phyloP scores from a whole-genome alignment of 2,113 vertebrate species.

The Cinclus cinclus region DNA sequence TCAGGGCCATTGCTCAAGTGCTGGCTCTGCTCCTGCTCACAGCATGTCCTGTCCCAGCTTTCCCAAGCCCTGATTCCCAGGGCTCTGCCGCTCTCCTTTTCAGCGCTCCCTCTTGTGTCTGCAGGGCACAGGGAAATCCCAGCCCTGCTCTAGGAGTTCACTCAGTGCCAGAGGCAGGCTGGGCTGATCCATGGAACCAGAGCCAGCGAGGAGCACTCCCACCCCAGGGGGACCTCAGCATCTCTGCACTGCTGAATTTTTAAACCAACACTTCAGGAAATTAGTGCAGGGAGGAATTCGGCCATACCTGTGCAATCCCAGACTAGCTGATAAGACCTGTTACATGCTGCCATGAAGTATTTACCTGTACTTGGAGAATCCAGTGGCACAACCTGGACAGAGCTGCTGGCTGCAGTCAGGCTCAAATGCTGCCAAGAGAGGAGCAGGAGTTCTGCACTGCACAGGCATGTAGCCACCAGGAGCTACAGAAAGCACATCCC shows the following conservation, averaged over 20 bases:
- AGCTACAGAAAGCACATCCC: background rate
- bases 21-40: background rate
- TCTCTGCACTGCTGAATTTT: background rate
- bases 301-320: background rate
- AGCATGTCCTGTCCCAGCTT: background rate
- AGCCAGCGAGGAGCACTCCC: background rate
- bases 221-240: background rate
- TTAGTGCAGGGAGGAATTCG: background rate
- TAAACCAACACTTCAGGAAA: background rate
- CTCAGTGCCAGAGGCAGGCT: background rate
- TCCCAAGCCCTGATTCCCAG: background rate
- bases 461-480: background rate
- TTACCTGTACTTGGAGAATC: background rate
- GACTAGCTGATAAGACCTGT: background rate
- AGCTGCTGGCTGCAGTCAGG: background rate
- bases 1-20: background rate
- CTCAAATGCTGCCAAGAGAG: background rate
- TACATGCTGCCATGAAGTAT: rapidly evolving
- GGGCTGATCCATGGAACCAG: background rate
- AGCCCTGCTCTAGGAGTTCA: background rate
- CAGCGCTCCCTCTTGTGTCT: background rate
- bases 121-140: background rate
- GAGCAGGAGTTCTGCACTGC: background rate
- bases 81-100: background rate
- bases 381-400: background rate